These are phyloP conservation scores for Stomorhina lunata DNA, from an alignment of 2,888 invertebrate genomes.

Conservation along the genomic window DNA sequence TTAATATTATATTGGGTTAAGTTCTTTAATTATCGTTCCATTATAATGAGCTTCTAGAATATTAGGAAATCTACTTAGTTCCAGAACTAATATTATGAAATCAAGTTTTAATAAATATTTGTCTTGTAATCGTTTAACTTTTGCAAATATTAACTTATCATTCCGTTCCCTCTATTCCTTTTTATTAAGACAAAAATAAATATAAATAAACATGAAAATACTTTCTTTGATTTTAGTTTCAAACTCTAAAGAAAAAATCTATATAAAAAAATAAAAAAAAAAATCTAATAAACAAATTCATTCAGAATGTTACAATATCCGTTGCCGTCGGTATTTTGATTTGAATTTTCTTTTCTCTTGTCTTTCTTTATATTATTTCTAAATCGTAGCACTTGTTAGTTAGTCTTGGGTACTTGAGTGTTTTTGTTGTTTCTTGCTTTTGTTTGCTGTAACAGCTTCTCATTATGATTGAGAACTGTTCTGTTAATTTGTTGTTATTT, in stretches of 20 bases:
- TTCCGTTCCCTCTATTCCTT: neutral
- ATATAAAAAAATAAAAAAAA: neutral
- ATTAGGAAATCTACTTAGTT: no score
- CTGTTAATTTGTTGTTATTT: constrained; percentile 27
- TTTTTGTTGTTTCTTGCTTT: neutral
- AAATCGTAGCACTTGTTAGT: neutral
- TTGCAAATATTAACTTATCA: neutral
- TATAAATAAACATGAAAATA: neutral
- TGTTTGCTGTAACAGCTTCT: no score
- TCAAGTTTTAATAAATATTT: no score
- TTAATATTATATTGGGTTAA: no score
- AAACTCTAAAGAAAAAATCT: constrained; percentile 1
- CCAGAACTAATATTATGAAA: no score
- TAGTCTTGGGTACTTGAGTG: neutral
- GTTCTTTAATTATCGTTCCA: no score
- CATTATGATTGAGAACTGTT: constrained; percentile 19
- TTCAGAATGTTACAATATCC: constrained; percentile 32
- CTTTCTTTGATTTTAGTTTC: constrained; percentile 13
- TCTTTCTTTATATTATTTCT: neutral
- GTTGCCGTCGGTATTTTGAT: constrained; percentile 48
- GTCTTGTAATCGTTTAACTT: no score
- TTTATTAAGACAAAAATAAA: neutral
- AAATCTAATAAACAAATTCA: constrained; percentile 1
- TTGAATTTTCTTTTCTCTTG: constrained; percentile 26
- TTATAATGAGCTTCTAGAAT: no score